A percentile compares a stretch with the other conserved stretches of the same genome.
Evolutionary conservation across 2,113 vertebrate species (phyloP).

Genomic region (Coryphaenoides rupestris): DNA sequence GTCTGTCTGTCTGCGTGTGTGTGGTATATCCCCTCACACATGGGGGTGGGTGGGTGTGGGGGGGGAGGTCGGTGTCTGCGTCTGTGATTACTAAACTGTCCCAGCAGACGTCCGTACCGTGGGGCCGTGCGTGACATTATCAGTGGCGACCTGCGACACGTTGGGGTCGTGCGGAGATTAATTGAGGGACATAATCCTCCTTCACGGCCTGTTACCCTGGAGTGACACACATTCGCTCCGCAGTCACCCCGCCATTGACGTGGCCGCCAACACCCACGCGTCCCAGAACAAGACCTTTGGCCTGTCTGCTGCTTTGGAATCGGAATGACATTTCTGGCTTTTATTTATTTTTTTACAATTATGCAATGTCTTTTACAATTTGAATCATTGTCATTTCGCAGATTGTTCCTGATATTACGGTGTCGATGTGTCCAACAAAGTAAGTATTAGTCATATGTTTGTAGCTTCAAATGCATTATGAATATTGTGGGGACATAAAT

Average conservation of each 20-base stretch:
- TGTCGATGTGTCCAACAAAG: slow-evolving; percentile 29
- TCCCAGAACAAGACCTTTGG: no score
- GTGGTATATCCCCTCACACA: neutral
- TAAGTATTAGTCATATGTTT: slow-evolving; percentile 36
- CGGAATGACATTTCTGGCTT: neutral
- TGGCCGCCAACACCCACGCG: no score
- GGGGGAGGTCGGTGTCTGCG: neutral
- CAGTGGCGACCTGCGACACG: slow-evolving; percentile 24
- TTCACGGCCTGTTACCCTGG: slow-evolving; percentile 58
- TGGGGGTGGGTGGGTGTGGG: no score
- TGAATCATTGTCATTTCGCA: slow-evolving; percentile 20
- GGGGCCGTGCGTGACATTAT: slow-evolving; percentile 13
- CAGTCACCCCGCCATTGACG: slow-evolving; percentile 17
- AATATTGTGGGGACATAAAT: neutral
- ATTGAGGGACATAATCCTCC: slow-evolving; percentile 54
- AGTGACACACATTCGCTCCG: slow-evolving; percentile 30
- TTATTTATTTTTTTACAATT: neutral
- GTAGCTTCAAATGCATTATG: neutral
- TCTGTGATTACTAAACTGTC: slow-evolving; percentile 20
- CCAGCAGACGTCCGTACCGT: slow-evolving; percentile 7
- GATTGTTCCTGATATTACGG: slow-evolving; percentile 34
- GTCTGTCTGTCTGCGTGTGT: slow-evolving; percentile 6
- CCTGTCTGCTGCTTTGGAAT: neutral
- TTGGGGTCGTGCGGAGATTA: slow-evolving; percentile 36
- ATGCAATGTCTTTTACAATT: neutral